phyloP scores from a whole-genome alignment of 2,888 invertebrate species.

The Diploptera punctata region DNA sequence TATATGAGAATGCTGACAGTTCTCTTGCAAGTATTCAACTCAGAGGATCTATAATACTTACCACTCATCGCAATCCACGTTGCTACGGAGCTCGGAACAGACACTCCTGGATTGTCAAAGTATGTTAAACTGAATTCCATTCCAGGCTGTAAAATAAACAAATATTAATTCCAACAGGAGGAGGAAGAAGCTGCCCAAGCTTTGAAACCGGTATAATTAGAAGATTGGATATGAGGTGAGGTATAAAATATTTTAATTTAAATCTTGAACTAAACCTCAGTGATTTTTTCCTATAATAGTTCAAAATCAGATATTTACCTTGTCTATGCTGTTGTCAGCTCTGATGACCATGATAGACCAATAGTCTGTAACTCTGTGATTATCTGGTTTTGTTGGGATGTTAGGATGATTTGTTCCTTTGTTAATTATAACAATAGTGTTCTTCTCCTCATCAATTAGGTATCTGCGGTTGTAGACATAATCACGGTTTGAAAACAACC shows the following conservation, averaged over 20 bases:
- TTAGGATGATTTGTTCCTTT: constrained; percentile 72
- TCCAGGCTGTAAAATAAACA: constrained; percentile 69
- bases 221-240: too few relatives aligned
- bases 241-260: background rate
- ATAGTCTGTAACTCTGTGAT: constrained; percentile 78
- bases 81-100: constrained; percentile 73
- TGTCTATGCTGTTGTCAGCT: constrained; percentile 65
- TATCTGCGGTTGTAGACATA: constrained; percentile 83
- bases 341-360: constrained; percentile 89
- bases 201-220: too few relatives aligned
- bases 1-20: background rate
- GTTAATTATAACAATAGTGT: constrained; percentile 69
- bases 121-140: constrained; percentile 86
- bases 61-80: constrained; percentile 71
- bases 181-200: too few relatives aligned
- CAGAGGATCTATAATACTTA: constrained; percentile 45
- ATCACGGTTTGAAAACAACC: constrained; percentile 83
- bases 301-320: constrained; percentile 53
- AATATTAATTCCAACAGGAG: too few relatives aligned
- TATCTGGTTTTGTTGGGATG: constrained; percentile 70
- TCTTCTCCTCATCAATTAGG: constrained; percentile 60
- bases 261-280: too few relatives aligned
- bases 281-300: too few relatives aligned
- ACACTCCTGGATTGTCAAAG: constrained; percentile 85
- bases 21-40: background rate